A percentile compares a stretch with the other conserved stretches of the same genome.
These are phyloP conservation scores for Dryadula phaetusa DNA, from an alignment of 2,888 invertebrate genomes.

Conservation along the genomic window DNA sequence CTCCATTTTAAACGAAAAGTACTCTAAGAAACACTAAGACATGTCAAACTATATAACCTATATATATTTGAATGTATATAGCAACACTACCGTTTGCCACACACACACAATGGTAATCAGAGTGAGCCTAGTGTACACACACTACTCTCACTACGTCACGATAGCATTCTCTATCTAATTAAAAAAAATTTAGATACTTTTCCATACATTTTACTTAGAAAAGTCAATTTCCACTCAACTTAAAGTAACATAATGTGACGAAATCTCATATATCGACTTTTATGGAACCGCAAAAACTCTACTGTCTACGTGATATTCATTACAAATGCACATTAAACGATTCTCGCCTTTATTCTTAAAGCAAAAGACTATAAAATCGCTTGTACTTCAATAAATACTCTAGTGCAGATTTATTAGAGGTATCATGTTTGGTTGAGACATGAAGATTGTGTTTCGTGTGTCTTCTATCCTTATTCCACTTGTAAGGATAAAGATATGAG, in stretches of 20 bases:
- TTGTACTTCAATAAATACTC: slow-evolving; percentile 28
- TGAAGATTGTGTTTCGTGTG: slow-evolving; percentile 39
- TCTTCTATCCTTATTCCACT: slow-evolving; percentile 31
- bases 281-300: slow-evolving; percentile 42
- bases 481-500: not conserved
- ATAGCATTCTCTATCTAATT: too few species aligned
- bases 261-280: slow-evolving; percentile 30
- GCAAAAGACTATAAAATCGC: slow-evolving; percentile 21
- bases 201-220: not conserved
- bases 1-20: too few species aligned
- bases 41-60: too few species aligned
- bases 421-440: slow-evolving; percentile 44
- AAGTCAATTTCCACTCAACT: slow-evolving; percentile 2
- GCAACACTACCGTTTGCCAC: too few species aligned
- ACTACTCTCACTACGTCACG: too few species aligned
- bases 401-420: slow-evolving; percentile 48
- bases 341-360: slow-evolving; percentile 6
- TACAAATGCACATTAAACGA: slow-evolving; percentile 23
- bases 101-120: too few species aligned
- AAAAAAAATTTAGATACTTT: not conserved
- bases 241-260: slow-evolving; percentile 22
- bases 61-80: too few species aligned
- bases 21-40: too few species aligned
- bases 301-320: slow-evolving; percentile 42
- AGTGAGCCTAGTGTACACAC: too few species aligned